These are phyloP conservation scores for Otolemur crassicaudatus DNA, from an alignment of 2,797 vertebrate genomes.

Conservation along the genomic window DNA sequence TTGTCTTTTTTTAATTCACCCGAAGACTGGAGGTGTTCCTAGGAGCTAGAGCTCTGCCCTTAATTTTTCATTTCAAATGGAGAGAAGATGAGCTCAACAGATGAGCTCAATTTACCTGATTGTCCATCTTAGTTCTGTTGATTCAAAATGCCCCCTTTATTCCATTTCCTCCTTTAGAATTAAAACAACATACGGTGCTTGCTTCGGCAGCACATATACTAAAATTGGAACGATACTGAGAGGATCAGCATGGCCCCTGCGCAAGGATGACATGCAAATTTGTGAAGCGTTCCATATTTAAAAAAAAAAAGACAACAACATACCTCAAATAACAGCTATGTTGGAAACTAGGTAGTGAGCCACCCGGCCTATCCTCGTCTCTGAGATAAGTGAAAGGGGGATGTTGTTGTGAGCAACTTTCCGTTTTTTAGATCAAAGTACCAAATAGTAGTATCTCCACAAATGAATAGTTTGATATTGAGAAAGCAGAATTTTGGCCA, in stretches of 20 bases:
- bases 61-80: neutral
- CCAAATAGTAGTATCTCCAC: neutral
- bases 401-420: neutral
- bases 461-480: neutral
- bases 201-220: no score
- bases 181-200: neutral
- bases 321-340: neutral
- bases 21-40: neutral
- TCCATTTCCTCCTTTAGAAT: neutral
- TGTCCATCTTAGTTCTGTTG: neutral
- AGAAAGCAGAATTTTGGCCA: neutral
- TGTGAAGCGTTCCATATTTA: no score
- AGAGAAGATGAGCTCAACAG: neutral
- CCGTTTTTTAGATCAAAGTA: slow-evolving; percentile 17
- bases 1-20: neutral
- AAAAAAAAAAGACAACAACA: neutral
- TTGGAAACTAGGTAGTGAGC: neutral
- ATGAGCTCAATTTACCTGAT: neutral
- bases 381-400: slow-evolving; percentile 5
- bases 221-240: no score
- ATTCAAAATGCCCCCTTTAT: neutral
- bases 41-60: neutral
- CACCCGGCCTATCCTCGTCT: neutral
- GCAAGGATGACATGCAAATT: no score
- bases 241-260: no score